These are phyloP conservation scores for Brachionus asplanchnoidis DNA, from an alignment of 1,140 invertebrate genomes.

Conservation along the genomic window DNA sequence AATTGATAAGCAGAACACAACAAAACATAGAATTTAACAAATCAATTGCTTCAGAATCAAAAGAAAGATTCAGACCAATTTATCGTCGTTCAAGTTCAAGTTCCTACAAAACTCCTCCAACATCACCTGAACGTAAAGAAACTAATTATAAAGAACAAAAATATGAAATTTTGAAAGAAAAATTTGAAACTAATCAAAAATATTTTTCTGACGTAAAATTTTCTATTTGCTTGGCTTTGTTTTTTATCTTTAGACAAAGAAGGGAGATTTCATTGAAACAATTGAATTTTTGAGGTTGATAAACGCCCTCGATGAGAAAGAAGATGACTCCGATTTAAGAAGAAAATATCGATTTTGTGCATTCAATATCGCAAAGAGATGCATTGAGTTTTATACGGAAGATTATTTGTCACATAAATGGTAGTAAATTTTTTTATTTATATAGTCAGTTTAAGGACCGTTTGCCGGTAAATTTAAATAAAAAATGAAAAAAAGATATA, in stretches of 20 bases:
- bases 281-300: background rate
- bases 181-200: background rate
- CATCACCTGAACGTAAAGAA: background rate
- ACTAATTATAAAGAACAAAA: background rate
- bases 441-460: too few species aligned
- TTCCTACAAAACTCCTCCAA: constrained; percentile 1
- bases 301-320: constrained; percentile 5
- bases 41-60: background rate
- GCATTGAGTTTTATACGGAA: background rate
- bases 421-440: too few species aligned
- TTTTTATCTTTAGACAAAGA: background rate
- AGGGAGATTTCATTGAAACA: background rate
- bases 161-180: background rate
- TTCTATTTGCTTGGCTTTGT: background rate
- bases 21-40: background rate
- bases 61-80: background rate
- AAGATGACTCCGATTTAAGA: background rate
- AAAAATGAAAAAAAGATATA: too few species aligned
- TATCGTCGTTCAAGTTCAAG: background rate
- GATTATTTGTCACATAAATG: constrained; percentile 32
- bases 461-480: too few species aligned
- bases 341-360: background rate
- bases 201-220: background rate
- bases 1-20: background rate
- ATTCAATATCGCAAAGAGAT: background rate